Conservation (phyloP, 2,888 invertebrate species). For the Brachyptera risi region DNA sequence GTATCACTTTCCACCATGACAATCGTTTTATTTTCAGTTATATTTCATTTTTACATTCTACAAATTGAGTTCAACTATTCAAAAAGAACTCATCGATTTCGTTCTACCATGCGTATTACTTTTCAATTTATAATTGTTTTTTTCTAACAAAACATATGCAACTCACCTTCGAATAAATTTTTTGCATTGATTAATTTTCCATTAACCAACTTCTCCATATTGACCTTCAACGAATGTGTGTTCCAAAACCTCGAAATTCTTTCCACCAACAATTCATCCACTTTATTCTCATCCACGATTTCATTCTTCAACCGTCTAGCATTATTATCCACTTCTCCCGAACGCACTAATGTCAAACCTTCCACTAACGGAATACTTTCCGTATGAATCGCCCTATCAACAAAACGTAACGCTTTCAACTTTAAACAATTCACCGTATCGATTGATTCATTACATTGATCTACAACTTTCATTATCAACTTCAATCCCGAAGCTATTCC, state of each 20-base stretch:
- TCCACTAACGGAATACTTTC: slow-evolving; percentile 16
- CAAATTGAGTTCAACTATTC: no score
- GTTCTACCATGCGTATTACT: no score
- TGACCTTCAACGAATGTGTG: slow-evolving; percentile 74
- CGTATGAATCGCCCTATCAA: slow-evolving; percentile 16
- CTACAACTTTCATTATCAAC: background rate
- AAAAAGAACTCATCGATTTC: no score
- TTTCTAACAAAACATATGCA: no score
- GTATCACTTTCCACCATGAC: no score
- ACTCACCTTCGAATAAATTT: slow-evolving; percentile 72
- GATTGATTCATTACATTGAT: slow-evolving; percentile 9
- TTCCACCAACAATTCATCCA: slow-evolving; percentile 57
- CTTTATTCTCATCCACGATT: background rate
- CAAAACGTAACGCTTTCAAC: slow-evolving; percentile 7
- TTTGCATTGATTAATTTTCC: slow-evolving; percentile 67
- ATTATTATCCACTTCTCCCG: background rate
- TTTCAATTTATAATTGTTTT: no score
- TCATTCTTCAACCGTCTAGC: slow-evolving; percentile 7
- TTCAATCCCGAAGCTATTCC: background rate
- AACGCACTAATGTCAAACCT: slow-evolving; percentile 16
- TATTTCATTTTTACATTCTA: no score
- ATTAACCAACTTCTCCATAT: slow-evolving; percentile 57
- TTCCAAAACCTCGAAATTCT: slow-evolving; percentile 70
- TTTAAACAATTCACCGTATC: slow-evolving; percentile 19
- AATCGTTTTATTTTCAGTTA: no score